Evolutionary conservation across 2,797 vertebrate species (phyloP), one percentile per base, ranked within the genome.

Genomic region (Fundulus diaphanus): DNA sequence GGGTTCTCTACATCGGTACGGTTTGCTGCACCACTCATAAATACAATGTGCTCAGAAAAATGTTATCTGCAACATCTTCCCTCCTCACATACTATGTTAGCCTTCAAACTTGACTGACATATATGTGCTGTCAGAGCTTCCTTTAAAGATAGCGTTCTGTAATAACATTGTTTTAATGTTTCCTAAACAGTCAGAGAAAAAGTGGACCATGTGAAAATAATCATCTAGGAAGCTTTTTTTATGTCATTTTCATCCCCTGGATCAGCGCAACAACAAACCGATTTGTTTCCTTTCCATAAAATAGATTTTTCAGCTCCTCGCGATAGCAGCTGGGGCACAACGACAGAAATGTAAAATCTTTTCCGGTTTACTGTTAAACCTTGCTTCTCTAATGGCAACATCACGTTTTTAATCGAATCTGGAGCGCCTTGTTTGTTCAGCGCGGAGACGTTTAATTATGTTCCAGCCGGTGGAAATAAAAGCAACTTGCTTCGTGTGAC

Each of bases 361-460:
- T 68, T 48, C 42, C 1, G 2, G 31, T 69, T 31, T 33, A 33
- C 46, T 49, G 29, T 24, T 51, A 49, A 69, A 49, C 31, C 3
- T 35, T 16, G 13, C 57, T 35, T 20, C 20, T 35, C 57, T 35
- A 33, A 35, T 2, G 8, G 5, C 18, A 35, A 61, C 20, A 13
- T 48, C 15, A 16, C 57, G 1, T 18, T 24, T 54, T 13, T 37
- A 37, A 48, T 68, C 18, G 54, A 7, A 72, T 16, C 1, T 6
- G n/a, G 11, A 70, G 20, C 29, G 65, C 48, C 56, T 29, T 79
- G 65, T 27, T 54, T 40, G 31, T 33, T 59, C 42, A 49, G 31
- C 40, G 59, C 42, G 42, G 48, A 61, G 46, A 22, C 35, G 13
- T 73, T 63, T 70, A 44, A 56, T 54, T 67, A n/a, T 16, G 37